These are phyloP conservation scores for Carduelis carduelis DNA, from an alignment of 2,797 vertebrate species.

Conservation along the genomic window DNA sequence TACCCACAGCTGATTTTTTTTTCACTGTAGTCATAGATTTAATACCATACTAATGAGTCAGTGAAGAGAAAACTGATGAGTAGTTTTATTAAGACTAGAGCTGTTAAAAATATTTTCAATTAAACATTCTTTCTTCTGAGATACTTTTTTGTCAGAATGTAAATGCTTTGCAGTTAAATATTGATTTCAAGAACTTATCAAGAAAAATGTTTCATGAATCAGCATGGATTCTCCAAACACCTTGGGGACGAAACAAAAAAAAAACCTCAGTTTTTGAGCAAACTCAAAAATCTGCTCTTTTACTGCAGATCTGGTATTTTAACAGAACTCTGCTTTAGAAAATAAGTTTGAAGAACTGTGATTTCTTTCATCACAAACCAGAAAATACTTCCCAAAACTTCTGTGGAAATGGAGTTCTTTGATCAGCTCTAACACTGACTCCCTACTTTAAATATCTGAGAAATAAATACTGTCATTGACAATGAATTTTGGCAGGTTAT, in stretches of 20 bases:
- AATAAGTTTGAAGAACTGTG: not conserved
- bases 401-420: not conserved
- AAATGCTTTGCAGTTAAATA: constrained; percentile 6
- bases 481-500: not conserved
- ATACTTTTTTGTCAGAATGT: not conserved
- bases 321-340: not conserved
- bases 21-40: constrained; percentile 48
- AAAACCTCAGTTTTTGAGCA: not conserved
- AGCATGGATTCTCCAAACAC: not conserved
- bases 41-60: constrained; percentile 50
- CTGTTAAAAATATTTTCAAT: constrained; percentile 19
- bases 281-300: not conserved
- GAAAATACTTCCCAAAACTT: not conserved
- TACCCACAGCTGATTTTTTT: constrained; percentile 43
- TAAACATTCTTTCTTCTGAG: constrained; percentile 23
- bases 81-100: constrained; percentile 19
- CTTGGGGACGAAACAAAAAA: not conserved
- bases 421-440: not conserved
- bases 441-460: not conserved
- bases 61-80: constrained; percentile 36
- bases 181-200: constrained; percentile 9
- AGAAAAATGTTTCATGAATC: not conserved
- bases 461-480: not conserved
- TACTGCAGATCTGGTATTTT: not conserved
- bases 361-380: not conserved